phyloP scores from a whole-genome alignment of 2,888 invertebrate genomes.

The Lepas anatifera region DNA sequence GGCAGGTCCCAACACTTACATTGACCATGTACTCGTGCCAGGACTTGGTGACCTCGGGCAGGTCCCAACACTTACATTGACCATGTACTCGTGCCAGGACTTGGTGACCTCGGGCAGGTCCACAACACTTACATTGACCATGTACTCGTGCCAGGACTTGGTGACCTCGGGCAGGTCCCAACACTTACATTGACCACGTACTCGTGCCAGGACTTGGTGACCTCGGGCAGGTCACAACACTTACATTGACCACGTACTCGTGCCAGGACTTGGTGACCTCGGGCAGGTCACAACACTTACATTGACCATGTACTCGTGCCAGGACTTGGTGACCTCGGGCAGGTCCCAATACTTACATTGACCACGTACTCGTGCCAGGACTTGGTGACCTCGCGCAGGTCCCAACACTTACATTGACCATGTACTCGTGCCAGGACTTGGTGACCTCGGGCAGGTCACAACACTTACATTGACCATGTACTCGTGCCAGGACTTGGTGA shows the following conservation, averaged over 20 bases:
- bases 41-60: too few relatives aligned
- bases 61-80: too few relatives aligned
- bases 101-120: too few relatives aligned
- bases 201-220: constrained; percentile 89
- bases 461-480: constrained; percentile 68
- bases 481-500: constrained; percentile 88
- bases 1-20: too few relatives aligned
- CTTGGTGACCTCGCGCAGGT: too few relatives aligned
- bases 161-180: neutral
- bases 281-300: too few relatives aligned
- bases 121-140: too few relatives aligned
- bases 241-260: constrained; percentile 80
- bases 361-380: constrained; percentile 64
- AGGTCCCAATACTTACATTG: too few relatives aligned
- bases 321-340: constrained; percentile 73
- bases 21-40: too few relatives aligned
- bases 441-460: neutral
- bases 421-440: neutral
- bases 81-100: too few relatives aligned
- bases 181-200: constrained; percentile 68
- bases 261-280: constrained; percentile 84
- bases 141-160: neutral
- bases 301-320: constrained; percentile 93
- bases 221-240: too few relatives aligned
- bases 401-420: too few relatives aligned